Conservation (phyloP, 2,113 vertebrate species). For the Mystacornis crossleyi region DNA sequence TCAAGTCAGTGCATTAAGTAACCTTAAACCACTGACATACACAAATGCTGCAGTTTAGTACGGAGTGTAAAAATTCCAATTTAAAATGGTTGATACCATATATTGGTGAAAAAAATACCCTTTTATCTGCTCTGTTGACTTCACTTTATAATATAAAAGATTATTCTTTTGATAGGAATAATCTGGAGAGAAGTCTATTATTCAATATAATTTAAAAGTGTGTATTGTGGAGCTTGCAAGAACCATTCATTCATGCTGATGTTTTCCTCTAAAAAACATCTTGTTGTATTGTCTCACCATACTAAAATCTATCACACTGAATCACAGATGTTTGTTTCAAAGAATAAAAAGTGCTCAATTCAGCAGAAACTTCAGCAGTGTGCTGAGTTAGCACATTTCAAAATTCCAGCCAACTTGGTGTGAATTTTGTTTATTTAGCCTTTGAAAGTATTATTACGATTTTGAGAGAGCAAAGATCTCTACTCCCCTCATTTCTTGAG, state of each 20-base stretch:
- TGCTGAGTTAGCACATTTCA: conserved; percentile 51
- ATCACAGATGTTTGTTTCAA: conserved; percentile 56
- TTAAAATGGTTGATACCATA: background rate
- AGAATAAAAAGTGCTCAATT: conserved; percentile 33
- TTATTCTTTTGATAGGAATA: background rate
- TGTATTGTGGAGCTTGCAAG: background rate
- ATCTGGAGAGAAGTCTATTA: conserved; percentile 1
- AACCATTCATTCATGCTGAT: background rate
- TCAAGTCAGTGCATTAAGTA: background rate
- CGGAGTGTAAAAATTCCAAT: background rate
- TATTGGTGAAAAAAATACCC: background rate
- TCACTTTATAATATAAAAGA: background rate
- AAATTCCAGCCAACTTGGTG: conserved; percentile 5
- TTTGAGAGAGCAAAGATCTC: background rate
- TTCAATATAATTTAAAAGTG: background rate
- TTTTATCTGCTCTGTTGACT: background rate
- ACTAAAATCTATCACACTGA: conserved; percentile 34
- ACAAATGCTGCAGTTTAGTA: background rate
- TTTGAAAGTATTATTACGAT: background rate
- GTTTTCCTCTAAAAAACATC: background rate
- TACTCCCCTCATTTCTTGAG: background rate
- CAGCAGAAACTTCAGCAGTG: conserved; percentile 34
- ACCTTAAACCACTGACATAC: background rate
- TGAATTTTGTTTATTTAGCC: conserved; percentile 25
- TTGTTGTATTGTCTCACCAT: background rate